Evolutionary conservation across 2,113 vertebrate genomes (phyloP).

Genomic region (Urocitellus parryii): DNA sequence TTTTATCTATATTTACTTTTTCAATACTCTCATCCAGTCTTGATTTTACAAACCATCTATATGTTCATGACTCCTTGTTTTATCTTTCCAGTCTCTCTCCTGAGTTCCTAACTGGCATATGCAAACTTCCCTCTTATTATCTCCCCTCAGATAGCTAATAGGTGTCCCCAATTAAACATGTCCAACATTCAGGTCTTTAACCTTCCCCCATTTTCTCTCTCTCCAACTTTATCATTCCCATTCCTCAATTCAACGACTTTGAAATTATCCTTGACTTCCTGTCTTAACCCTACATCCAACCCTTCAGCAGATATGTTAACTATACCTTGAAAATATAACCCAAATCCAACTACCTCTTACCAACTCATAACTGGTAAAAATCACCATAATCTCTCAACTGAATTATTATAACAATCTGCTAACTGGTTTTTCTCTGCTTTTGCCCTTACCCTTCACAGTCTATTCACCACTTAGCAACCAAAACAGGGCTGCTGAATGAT

Average conservation of each 20-base stretch:
- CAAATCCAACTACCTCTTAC: neutral
- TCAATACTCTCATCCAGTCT: neutral
- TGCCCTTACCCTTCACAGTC: neutral
- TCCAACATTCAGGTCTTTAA: neutral
- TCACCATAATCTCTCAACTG: neutral
- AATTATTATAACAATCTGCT: neutral
- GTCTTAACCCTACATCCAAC: neutral
- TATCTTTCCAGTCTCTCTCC: neutral
- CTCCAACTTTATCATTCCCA: neutral
- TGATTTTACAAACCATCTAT: neutral
- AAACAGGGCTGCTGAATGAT: neutral
- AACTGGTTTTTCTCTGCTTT: neutral
- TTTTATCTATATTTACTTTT: neutral
- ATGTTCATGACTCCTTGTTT: neutral
- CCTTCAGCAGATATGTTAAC: neutral
- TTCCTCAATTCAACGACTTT: neutral
- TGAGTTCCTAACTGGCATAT: neutral
- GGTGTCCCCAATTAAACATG: neutral
- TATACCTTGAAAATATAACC: neutral
- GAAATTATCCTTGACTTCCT: neutral
- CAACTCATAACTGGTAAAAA: neutral
- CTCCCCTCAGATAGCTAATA: neutral
- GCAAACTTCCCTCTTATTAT: neutral
- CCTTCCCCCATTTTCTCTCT: neutral
- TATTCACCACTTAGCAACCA: neutral